These are phyloP conservation scores for Lerista edwardsae DNA, from an alignment of 2,797 vertebrate genomes.

Conservation along the genomic window DNA sequence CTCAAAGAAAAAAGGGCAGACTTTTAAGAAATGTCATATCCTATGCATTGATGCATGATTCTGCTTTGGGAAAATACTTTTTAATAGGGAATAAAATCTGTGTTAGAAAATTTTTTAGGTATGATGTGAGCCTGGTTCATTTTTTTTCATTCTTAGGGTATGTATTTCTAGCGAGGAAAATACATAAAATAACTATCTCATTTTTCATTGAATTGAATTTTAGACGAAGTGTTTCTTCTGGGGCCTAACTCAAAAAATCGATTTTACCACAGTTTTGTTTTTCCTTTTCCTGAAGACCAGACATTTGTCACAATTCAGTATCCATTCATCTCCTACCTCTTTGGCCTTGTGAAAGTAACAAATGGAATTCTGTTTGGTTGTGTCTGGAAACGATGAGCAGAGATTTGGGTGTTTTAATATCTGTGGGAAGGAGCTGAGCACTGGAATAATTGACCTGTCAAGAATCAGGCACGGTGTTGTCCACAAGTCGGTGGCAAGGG, in stretches of 20 bases:
- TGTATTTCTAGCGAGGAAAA: slow-evolving; percentile 35
- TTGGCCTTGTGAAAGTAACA: slow-evolving; percentile 77
- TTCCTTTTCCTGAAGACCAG: slow-evolving; percentile 76
- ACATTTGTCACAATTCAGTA: slow-evolving; percentile 81
- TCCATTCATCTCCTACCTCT: slow-evolving; percentile 82
- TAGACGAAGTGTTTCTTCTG: slow-evolving; percentile 44
- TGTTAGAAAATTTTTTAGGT: slow-evolving; percentile 24
- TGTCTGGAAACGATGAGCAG: slow-evolving; percentile 82
- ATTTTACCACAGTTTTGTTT: slow-evolving; percentile 70
- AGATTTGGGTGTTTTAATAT: slow-evolving; percentile 79
- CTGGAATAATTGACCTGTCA: slow-evolving; percentile 94
- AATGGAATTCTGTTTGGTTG: slow-evolving; percentile 78
- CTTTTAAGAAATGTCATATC: slow-evolving; percentile 37
- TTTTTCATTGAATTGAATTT: slow-evolving; percentile 57
- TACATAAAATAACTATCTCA: neutral
- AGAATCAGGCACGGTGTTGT: slow-evolving; percentile 80
- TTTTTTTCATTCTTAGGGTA: neutral
- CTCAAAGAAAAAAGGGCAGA: slow-evolving; percentile 23
- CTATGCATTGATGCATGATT: slow-evolving; percentile 8
- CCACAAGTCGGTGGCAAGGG: slow-evolving; percentile 77
- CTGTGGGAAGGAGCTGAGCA: slow-evolving; percentile 70
- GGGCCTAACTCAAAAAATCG: slow-evolving; percentile 67
- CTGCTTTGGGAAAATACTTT: slow-evolving; percentile 28
- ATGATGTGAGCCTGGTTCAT: neutral
- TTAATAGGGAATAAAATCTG: slow-evolving; percentile 42